Percentiles rank a stretch among this genome's conserved stretches.
Evolutionary conservation across 2,797 vertebrate genomes (phyloP).

Genomic region (Scolopax rusticola): DNA sequence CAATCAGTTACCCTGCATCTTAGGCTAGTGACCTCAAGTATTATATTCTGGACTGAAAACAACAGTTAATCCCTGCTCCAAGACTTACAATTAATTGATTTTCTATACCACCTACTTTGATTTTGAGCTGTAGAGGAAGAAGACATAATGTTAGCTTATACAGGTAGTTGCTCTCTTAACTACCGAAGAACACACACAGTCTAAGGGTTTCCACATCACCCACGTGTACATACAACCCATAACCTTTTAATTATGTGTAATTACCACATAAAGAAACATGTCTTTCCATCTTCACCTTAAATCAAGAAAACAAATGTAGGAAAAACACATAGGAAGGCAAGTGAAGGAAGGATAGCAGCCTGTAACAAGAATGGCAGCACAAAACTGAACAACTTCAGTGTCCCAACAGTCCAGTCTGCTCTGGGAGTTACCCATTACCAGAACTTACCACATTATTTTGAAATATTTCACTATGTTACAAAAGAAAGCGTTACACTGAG

Average conservation of each 20-base stretch:
- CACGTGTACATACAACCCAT: neutral
- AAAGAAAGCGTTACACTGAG: neutral
- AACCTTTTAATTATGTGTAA: neutral
- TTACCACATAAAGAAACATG: neutral
- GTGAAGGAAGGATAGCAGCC: neutral
- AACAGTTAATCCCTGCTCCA: neutral
- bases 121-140: neutral
- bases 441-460: neutral
- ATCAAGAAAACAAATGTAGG: neutral
- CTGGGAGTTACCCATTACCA: neutral
- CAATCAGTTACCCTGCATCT: neutral
- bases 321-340: neutral
- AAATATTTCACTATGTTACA: neutral
- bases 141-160: neutral
- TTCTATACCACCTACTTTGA: neutral
- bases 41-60: neutral
- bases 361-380: neutral
- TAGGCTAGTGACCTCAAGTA: neutral
- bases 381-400: neutral
- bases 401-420: neutral
- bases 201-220: neutral
- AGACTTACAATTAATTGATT: neutral
- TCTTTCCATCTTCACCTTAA: neutral
- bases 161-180: neutral
- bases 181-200: accelerated